Evolutionary conservation across 2,113 vertebrate species (phyloP).

Genomic region (Daphoenositta chrysoptera): DNA sequence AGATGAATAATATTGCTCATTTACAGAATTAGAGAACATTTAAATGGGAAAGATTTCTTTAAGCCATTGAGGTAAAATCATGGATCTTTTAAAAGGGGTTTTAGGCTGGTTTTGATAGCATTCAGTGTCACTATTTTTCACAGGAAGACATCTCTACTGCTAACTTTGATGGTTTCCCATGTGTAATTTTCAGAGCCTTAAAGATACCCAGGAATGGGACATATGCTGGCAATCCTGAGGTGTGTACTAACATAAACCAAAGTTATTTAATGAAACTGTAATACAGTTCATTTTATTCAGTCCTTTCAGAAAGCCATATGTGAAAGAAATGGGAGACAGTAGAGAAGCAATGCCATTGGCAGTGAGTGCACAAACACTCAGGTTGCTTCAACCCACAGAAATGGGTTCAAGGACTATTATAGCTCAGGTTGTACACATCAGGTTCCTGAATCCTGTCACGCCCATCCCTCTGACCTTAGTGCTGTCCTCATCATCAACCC

Average conservation of each 20-base stretch:
- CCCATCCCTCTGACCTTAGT: neutral
- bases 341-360: neutral
- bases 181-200: neutral
- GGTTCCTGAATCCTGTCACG: neutral
- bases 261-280: neutral
- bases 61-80: neutral
- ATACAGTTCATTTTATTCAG: neutral
- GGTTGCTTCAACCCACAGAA: neutral
- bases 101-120: neutral
- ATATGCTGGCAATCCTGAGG: neutral
- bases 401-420: neutral
- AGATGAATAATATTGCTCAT: constrained; percentile 12
- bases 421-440: neutral
- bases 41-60: neutral
- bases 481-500: neutral
- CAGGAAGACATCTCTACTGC: neutral
- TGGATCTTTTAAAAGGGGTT: neutral
- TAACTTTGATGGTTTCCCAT: neutral
- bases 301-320: neutral
- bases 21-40: constrained; percentile 12
- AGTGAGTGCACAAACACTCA: neutral
- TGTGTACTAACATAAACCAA: neutral
- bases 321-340: neutral
- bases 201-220: neutral
- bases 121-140: neutral